These are phyloP conservation scores for Saturnia pavonia DNA, from an alignment of 2,888 invertebrate species.

Conservation along the genomic window DNA sequence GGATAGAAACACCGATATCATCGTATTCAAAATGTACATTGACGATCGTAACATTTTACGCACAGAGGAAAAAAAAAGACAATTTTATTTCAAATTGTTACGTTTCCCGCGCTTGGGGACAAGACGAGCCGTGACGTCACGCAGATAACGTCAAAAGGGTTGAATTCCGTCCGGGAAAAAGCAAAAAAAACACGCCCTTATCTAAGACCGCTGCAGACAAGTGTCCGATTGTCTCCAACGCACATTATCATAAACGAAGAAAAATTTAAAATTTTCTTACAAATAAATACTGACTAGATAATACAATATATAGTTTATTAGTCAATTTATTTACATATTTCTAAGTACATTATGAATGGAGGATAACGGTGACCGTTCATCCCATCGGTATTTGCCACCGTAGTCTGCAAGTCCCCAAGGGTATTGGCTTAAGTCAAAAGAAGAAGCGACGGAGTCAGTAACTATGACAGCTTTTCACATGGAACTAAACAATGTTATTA, in stretches of 20 bases:
- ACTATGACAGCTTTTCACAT: too few relatives aligned
- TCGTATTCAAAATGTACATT: not conserved
- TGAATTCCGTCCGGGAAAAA: conserved; percentile 61
- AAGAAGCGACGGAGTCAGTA: too few relatives aligned
- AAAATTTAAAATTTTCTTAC: conserved; percentile 17
- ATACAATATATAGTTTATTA: too few relatives aligned
- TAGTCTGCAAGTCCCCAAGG: too few relatives aligned
- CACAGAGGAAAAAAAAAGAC: conserved; percentile 18
- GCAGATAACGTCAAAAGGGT: conserved; percentile 76
- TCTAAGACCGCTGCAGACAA: conserved; percentile 49
- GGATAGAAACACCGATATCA: not conserved
- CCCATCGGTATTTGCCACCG: too few relatives aligned
- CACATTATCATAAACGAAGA: conserved; percentile 33
- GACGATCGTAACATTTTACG: not conserved
- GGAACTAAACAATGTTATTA: too few relatives aligned
- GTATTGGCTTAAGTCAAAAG: too few relatives aligned
- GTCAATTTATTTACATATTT: too few relatives aligned
- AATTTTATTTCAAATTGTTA: conserved; percentile 42
- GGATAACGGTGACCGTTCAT: too few relatives aligned
- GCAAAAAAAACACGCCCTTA: conserved; percentile 58
- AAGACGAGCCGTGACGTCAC: conserved; percentile 68
- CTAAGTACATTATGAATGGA: too few relatives aligned
- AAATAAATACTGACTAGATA: not conserved
- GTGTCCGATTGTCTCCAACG: conserved; percentile 35
- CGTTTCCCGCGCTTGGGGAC: conserved; percentile 43